A percentile compares a stretch with the other conserved stretches of the same genome.
Conservation (phyloP, 35 echinoderm and acorn worm genomes). For the Amphiura filiformis region DNA sequence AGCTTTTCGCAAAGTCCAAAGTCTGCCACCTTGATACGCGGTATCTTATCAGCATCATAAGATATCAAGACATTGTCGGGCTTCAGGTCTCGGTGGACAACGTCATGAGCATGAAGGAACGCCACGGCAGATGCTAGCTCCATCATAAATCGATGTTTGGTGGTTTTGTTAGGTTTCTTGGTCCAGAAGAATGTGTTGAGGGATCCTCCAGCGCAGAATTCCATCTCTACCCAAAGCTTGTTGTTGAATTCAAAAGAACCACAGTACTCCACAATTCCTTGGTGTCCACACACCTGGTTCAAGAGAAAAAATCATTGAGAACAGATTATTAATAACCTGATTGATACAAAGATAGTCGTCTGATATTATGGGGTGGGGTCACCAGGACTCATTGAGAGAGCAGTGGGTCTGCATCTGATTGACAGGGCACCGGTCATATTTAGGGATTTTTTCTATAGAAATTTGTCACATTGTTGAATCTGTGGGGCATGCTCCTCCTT, state of each 20-base stretch:
- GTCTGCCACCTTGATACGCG: neutral
- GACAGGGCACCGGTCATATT: too few species aligned
- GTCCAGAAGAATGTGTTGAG: neutral
- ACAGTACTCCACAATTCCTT: neutral
- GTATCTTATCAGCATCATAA: neutral
- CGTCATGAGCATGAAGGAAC: neutral
- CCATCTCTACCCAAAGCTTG: neutral
- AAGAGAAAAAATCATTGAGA: too few species aligned
- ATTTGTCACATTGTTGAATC: too few species aligned
- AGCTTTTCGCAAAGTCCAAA: neutral
- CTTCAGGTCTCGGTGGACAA: neutral
- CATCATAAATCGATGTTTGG: neutral
- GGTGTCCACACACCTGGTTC: neutral
- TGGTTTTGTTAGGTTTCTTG: neutral
- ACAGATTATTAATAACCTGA: too few species aligned
- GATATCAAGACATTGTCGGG: neutral
- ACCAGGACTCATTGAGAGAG: too few species aligned
- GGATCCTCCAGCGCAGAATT: neutral
- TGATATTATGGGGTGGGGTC: too few species aligned
- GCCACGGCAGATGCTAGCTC: neutral
- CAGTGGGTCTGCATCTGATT: too few species aligned
- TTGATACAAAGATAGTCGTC: too few species aligned
- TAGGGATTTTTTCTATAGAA: too few species aligned
- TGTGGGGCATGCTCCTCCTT: too few species aligned
- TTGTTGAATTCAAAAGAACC: neutral